Percentiles rank a stretch among this genome's conserved stretches.
phyloP scores from a whole-genome alignment of 2,113 vertebrate species.

The Bungarus multicinctus region DNA sequence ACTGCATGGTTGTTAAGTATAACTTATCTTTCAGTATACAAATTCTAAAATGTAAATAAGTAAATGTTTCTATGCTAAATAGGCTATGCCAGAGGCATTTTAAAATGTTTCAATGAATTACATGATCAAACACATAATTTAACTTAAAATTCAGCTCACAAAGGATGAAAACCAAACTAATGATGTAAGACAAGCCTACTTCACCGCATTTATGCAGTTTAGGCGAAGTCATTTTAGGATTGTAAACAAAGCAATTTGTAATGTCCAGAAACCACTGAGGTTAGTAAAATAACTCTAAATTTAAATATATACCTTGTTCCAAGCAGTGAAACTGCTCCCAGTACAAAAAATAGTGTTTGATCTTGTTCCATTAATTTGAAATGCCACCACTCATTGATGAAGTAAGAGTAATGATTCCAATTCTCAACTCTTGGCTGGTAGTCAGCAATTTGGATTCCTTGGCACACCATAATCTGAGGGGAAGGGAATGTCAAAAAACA shows the following conservation, averaged over 20 bases:
- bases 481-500: background rate
- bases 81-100: slow-evolving; percentile 19
- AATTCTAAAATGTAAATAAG: slow-evolving; percentile 40
- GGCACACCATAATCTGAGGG: background rate
- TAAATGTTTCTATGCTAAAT: slow-evolving; percentile 30
- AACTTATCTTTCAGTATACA: slow-evolving; percentile 27
- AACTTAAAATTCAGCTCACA: slow-evolving; percentile 43
- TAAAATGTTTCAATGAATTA: slow-evolving; percentile 45
- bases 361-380: background rate
- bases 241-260: slow-evolving; percentile 26
- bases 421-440: background rate
- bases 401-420: background rate
- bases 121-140: slow-evolving; percentile 56
- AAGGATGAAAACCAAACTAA: slow-evolving; percentile 46
- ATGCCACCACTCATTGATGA: background rate
- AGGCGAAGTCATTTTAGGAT: slow-evolving; percentile 1
- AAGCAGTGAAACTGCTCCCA: background rate
- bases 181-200: slow-evolving; percentile 33
- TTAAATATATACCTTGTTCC: background rate
- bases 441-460: accelerated
- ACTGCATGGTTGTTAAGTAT: slow-evolving; percentile 38
- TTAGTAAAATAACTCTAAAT: slow-evolving; percentile 12
- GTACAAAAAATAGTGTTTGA: slow-evolving; percentile 11
- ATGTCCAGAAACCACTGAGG: slow-evolving; percentile 15
- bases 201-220: slow-evolving; percentile 29